A percentile compares a stretch with the other conserved stretches of the same genome.
These are phyloP conservation scores for Theristicus caerulescens DNA, from an alignment of 2,113 vertebrate species.

Conservation along the genomic window DNA sequence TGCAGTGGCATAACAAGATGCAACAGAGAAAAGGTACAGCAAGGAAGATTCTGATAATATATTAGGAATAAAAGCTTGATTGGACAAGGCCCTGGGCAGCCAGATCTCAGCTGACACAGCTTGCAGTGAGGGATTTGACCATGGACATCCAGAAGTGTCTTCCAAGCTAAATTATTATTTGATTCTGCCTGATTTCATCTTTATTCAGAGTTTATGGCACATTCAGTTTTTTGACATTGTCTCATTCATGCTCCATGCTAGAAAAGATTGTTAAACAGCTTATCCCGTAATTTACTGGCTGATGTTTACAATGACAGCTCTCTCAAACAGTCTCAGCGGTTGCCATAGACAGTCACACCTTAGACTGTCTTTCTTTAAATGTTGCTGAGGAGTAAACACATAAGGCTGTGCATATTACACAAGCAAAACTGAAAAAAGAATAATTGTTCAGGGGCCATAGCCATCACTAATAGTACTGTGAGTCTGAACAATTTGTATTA, in stretches of 20 bases:
- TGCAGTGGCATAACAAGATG: rapidly evolving
- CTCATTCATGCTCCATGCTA: not conserved
- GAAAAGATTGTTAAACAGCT: not conserved
- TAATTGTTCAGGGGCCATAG: not conserved
- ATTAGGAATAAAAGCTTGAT: not conserved
- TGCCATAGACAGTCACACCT: not conserved
- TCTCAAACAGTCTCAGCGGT: not conserved
- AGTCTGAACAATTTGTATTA: not conserved
- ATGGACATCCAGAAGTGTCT: not conserved
- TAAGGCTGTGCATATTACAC: not conserved
- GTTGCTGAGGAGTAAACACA: not conserved
- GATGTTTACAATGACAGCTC: not conserved
- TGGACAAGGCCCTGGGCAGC: not conserved
- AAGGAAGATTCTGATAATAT: not conserved
- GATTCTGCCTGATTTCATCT: not conserved
- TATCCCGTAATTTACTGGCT: not conserved
- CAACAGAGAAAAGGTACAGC: not conserved
- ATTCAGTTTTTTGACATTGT: not conserved
- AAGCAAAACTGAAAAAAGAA: not conserved
- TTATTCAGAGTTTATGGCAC: not conserved
- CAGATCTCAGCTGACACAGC: not conserved
- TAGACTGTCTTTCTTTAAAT: not conserved
- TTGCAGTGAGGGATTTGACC: not conserved
- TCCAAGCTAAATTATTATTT: not conserved
- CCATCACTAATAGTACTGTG: not conserved